Evolutionary conservation across 2,797 vertebrate genomes (phyloP), one percentile per base, ranked within the genome.

Genomic region (Chrysocyon brachyurus): DNA sequence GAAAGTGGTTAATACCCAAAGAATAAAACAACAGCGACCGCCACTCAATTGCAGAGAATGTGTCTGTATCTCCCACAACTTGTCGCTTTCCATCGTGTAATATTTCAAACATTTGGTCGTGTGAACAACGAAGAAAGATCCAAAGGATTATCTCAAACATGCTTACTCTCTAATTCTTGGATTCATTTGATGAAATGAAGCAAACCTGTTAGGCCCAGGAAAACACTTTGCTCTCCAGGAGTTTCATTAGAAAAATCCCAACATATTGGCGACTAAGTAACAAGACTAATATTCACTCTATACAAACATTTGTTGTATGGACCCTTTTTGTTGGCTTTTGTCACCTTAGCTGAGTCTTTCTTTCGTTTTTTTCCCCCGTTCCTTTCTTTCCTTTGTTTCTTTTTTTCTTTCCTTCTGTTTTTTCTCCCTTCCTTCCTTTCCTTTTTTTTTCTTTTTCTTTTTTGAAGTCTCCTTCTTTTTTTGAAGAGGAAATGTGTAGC

Each of bases 1-100:
- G 90, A 96, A 93, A 92, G 77, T 93, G 84, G 70, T 70, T 70
- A 36, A 46, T 77, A 82, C 66, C 70, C 87, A 33, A 96, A 90
- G 87, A 91, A 91, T 66, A 91, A 93, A 84, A 84, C 59, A 82
- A 72, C 63, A 91, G 94, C 9, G 61, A 56, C 92, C 72, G 10
- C 68, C 92, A 73, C 90, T 88, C 88, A 89, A 52, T 3, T 10
- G 59, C 28, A 79, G 59, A 93, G 21, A 90, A 21, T 10, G 22
- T 16, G 22, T 73, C 28, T 63, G 40, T 16, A 24, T 14, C 66
- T 92, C 22, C 64, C 72, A 78, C 28, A 78, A 31, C 26, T 57
- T 49, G 26, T 33, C 36, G 10, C 33, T 86, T 90, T 75, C 21
- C 73, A 49, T 9, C 15, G 57, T 24, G 28, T 31, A 57, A 75